Conservation (phyloP, 2,797 vertebrate species). For the Aeoliscus strigatus region DNA sequence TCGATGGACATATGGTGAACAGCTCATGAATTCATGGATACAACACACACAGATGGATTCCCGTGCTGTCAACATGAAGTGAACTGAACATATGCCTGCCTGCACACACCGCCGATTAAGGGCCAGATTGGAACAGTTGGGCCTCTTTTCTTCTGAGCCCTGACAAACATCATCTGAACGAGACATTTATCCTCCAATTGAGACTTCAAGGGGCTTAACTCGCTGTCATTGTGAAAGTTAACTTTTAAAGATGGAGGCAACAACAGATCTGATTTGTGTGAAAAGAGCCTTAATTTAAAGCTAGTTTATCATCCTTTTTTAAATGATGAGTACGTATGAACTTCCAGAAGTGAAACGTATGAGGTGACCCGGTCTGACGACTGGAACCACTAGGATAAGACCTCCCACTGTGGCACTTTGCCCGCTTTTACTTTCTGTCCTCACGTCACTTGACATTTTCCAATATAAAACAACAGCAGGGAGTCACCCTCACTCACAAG, state of each 20-base stretch:
- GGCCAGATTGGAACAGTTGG: slow-evolving; percentile 26
- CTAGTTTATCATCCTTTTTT: too few species aligned
- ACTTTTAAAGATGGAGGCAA: slow-evolving; percentile 2
- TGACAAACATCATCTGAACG: slow-evolving; percentile 11
- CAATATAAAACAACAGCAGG: too few species aligned
- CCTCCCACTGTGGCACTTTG: too few species aligned
- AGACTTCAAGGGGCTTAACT: neutral
- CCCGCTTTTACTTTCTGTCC: too few species aligned
- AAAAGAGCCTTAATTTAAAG: too few species aligned
- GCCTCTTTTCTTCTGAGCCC: slow-evolving; percentile 4
- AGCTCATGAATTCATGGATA: neutral
- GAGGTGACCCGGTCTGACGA: too few species aligned
- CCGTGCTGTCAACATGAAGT: slow-evolving; percentile 42
- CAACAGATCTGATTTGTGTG: slow-evolving; percentile 1
- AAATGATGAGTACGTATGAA: too few species aligned
- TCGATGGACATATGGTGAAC: slow-evolving; percentile 33
- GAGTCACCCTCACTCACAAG: too few species aligned
- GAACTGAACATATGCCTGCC: slow-evolving; percentile 48
- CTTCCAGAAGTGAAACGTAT: too few species aligned
- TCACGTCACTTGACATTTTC: too few species aligned
- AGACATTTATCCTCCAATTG: slow-evolving; percentile 1
- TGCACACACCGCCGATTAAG: slow-evolving; percentile 40
- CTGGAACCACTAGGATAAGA: too few species aligned
- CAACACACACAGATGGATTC: slow-evolving; percentile 26
- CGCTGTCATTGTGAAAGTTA: too few species aligned